Evolutionary conservation across 2,888 invertebrate species (phyloP), one percentile per base, ranked within the genome.

Genomic region (Cecidostiba fungosa): DNA sequence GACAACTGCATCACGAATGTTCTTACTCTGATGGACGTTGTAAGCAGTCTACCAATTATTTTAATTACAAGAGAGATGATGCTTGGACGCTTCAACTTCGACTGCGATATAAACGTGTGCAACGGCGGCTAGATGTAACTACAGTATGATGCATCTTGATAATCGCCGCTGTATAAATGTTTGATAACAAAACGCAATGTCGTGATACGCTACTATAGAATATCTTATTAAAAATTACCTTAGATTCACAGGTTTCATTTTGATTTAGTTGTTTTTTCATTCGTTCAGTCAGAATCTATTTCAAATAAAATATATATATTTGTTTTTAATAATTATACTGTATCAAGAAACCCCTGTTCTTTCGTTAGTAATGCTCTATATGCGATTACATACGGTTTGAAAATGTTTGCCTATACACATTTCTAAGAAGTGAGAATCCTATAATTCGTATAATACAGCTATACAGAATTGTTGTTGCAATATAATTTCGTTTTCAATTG

Each of bases 241-340:
- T 62, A 6, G 36, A 62, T 77, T 36, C 36, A 19, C 62, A 62
- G n/a, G 16, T 39, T 14, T 59, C 62, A 23, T 4, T 77, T 77
- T 77, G 59, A 77, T 14, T 59, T 36, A 62, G 62, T 39, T 62
- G 62, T 6, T 47, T 62, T 77, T 77, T 77, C 77, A 77, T 62
- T n/a, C 32, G 59, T 1, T 77, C 62, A 2, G 62, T 59, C 23
- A 77, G 62, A 23, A 77, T 77, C 77, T 77, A 39, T 77, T 59
- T n/a, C 23, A 39, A 62, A 77, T 32, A 3, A 77, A 59, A 62
- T 62, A 39, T 23, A 14, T 5, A 39, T 39, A 39, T 23, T 74
- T 74, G 50, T 14, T 26, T 23, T 54, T n/a, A 16, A 19, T 19
- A 19, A 50, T 50, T 16, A 50, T 16, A 50, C 3, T 50, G 19